Evolutionary conservation across 2,113 vertebrate species (phyloP), one percentile per base, ranked within the genome.

Genomic region (Hippocampus comes): DNA sequence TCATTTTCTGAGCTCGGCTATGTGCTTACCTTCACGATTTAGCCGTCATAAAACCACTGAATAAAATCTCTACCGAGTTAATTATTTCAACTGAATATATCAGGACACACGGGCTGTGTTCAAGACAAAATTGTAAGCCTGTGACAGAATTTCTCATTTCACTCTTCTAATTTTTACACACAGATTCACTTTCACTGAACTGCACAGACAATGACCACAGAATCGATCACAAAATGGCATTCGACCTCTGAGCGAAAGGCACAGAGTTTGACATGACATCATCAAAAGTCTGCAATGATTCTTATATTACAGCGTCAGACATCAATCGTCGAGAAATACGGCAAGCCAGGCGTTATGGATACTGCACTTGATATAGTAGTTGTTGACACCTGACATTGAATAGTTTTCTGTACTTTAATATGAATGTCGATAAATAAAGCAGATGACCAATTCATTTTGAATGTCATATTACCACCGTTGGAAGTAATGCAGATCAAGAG

Each of bases 241-340:
- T 76, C 76, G 57, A 56, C 70, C 66, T 70, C 72, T 66, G 78
- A 73, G 73, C 81, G 67, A 72, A 86, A 90, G 84, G 85, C 82
- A 84, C 77, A 84, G 48, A 75, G 71, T 78, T 82, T 60, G 69
- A 82, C 75, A 21, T 71, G 27, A 74, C 66, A 78, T 34, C 70
- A 23, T 63, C 56, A 56, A 78, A 74, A 75, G 72, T 76, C 75
- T 77, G 65, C 56, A 70, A 61, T 68, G 59, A 64, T 79, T 67
- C 78, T 81, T 78, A 81, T 46, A 43, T 25, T 43, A 74, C 63
- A 78, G 76, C 74, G 18, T 76, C 60, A 73, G 67, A 77, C 68
- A 41, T 73, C 65, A 34, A 27, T 73, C 64, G 15, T 14, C 63
- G 21, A 55, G 27, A 70, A 34, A 41, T 27, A 41, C 23, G 66